Base-by-base conservation (phyloP, 2,113 vertebrate genomes). In the Penelope pileata region DNA sequence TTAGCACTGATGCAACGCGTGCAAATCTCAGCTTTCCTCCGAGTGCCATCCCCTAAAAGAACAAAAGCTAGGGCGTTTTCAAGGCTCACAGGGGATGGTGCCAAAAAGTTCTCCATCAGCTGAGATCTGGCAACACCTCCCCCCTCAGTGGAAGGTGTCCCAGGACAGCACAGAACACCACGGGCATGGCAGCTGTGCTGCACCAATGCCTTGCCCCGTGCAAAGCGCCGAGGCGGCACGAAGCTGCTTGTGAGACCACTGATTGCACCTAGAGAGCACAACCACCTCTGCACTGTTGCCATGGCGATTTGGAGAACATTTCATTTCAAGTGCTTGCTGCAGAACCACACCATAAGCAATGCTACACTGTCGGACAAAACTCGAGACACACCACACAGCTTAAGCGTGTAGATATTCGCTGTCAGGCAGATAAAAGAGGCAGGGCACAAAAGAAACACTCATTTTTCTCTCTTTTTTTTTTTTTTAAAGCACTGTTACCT, bases 401-500 rank as follows among this genome's bases (percentile, higher is more conserved):
- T 30, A 96, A 91, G 91, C 45, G 0, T 4, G 29, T 16, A 54
- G 88, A 48, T 19, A 48, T 15, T 68, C 56, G 73, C 83, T 69
- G 83, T 75, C 73, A 90, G 67, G 90, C 5, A 0, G 1, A 10
- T 3, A 59, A 66, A 54, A 91, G 63, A 73, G 53, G 74, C 81
- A 90, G 60, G 0, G 7, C 81, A 69, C 79, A 88, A 12, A n/a
- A 70, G 53, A 68, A 63, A 86, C 32, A 14, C 48, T 15, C 40
- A 7, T 54, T 40, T 10, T 34, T 45, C 32, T 21, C 5, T 2
- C 22, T 9, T 19, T 10, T 34, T 8, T 13, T 10, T 62, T 29
- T 34, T 34, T 60, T 34, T 16, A 27, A 9, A 7, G 16, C 13
- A 43, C 10, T 4, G 27, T 97, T 97, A 99, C 99, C 99, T 99